phyloP scores from a whole-genome alignment of 2,888 invertebrate genomes.

The Shargacucullia verbasci region DNA sequence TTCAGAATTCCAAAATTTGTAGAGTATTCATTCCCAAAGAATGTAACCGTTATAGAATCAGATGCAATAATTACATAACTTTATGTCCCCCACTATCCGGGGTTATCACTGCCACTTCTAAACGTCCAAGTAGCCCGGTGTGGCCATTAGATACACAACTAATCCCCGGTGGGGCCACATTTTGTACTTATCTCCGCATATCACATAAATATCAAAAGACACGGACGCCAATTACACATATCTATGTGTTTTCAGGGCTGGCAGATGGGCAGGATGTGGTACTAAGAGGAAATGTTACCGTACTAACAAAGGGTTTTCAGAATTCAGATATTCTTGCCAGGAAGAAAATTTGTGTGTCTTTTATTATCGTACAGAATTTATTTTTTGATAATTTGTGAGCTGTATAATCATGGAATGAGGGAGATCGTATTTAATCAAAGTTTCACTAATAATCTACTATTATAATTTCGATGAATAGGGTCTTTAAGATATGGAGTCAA shows the following conservation, averaged over 20 bases:
- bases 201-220: constrained; percentile 59
- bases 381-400: too few relatives aligned
- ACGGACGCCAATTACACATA: constrained; percentile 58
- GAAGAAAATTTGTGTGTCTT: too few relatives aligned
- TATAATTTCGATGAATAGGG: too few relatives aligned
- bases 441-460: too few relatives aligned
- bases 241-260: constrained; percentile 52
- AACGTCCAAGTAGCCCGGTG: background rate
- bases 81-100: constrained; percentile 24
- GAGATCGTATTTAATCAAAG: too few relatives aligned
- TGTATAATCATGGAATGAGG: too few relatives aligned
- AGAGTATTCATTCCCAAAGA: constrained; percentile 13
- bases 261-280: constrained; percentile 5
- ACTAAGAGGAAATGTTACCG: background rate
- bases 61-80: constrained; percentile 48
- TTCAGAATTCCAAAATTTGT: too few relatives aligned
- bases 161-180: constrained; percentile 35
- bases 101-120: constrained; percentile 37
- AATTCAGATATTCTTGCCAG: too few relatives aligned
- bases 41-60: constrained; percentile 29
- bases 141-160: constrained; percentile 43
- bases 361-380: too few relatives aligned
- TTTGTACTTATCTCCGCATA: constrained; percentile 46
- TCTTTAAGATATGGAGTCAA: too few relatives aligned
- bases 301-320: background rate